Evolutionary conservation across 2,797 vertebrate species (phyloP), one percentile per base, ranked within the genome.

Genomic region (Natrix natrix): DNA sequence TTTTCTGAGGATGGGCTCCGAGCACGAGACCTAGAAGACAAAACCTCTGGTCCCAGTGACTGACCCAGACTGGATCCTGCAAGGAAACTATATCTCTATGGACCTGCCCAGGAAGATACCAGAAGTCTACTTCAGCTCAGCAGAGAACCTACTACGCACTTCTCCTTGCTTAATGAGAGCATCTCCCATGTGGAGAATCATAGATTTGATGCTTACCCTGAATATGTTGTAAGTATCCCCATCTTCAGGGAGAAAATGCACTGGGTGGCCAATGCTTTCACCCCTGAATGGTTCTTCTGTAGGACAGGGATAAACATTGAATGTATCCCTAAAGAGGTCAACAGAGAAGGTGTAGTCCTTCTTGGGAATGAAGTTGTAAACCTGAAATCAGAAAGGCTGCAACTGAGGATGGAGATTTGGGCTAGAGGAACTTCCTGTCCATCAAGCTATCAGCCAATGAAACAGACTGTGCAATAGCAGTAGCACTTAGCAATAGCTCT

Each of bases 341-440:
- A 1, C 74, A 22, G 8, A 10, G 0, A 0, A 1, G n/a, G 95
- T 95, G 20, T 96, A 95, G 57, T 97, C 95, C 89, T 96, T 97
- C 88, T 97, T n/a, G 14, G 97, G 97, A 6, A 98, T 96, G 91
- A 97, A 93, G 0, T 95, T 2, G 90, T 97, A 98, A 17, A 98
- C 87, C 98, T 98, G 12, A 12, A 96, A 94, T 95, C 69, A 74
- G 54, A 96, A 13, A 24, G 59, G 32, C 3, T 57, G 56, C 22
- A 74, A 55, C 8, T 91, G 52, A 88, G 60, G 6, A 87, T 10
- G 74, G 37, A 43, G 17, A 43, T 43, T 78, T 43, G 7, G 17
- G 2, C 16, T 10, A 32, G 8, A 87, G 10, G 6, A 57, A 78
- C 17, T 20, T 22, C 32, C 37, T 43, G 28, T 8, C 17, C 17